Evolutionary conservation across 2,888 invertebrate species (phyloP).

Genomic region (Apotomis turbidana): DNA sequence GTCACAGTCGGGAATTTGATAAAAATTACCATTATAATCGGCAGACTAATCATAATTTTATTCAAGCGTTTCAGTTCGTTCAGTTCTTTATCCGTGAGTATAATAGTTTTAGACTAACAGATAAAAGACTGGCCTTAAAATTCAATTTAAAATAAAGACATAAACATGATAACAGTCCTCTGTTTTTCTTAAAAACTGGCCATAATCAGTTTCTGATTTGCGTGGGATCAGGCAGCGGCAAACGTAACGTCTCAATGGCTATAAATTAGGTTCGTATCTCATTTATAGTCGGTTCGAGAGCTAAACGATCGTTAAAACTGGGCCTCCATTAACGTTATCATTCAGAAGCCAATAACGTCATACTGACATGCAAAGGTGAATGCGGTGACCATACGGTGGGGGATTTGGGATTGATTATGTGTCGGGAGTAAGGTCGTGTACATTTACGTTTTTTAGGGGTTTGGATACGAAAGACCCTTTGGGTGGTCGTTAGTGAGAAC

Average conservation of each 20-base stretch:
- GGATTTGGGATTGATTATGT: slow-evolving; percentile 28
- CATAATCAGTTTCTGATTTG: slow-evolving; percentile 52
- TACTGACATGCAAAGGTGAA: slow-evolving; percentile 68
- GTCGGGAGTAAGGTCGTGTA: neutral
- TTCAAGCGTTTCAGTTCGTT: no score
- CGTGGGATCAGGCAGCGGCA: slow-evolving; percentile 57
- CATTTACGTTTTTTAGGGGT: slow-evolving; percentile 1
- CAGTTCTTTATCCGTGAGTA: no score
- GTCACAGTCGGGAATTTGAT: no score
- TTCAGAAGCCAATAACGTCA: slow-evolving; percentile 75
- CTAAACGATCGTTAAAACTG: slow-evolving; percentile 74
- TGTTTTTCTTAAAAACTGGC: slow-evolving; percentile 18
- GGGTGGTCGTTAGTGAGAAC: neutral
- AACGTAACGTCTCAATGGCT: slow-evolving; percentile 65
- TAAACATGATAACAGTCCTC: slow-evolving; percentile 11
- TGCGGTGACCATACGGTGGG: slow-evolving; percentile 35
- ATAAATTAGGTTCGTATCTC: slow-evolving; percentile 76
- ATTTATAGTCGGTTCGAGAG: slow-evolving; percentile 76
- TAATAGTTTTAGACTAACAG: no score
- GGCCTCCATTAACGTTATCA: slow-evolving; percentile 77
- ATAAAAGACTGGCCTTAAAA: neutral
- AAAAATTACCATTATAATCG: no score
- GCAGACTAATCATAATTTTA: no score
- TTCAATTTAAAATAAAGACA: slow-evolving; percentile 19
- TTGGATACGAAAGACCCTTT: neutral